Evolutionary conservation across 2,888 invertebrate genomes (phyloP).

Genomic region (Andrena flavipes): DNA sequence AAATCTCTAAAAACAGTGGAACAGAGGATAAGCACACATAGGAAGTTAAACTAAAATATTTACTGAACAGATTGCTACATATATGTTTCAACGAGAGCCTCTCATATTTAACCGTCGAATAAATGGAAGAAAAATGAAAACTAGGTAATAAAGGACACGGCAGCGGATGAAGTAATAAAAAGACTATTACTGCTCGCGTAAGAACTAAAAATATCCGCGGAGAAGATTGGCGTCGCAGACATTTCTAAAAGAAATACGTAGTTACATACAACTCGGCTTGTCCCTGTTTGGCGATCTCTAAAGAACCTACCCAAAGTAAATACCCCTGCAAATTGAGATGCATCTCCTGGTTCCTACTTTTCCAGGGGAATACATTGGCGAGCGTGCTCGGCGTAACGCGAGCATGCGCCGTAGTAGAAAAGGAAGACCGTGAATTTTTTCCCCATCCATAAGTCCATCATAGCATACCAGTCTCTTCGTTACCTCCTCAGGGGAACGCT

Average conservation of each 20-base stretch:
- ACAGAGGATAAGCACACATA: too few relatives aligned
- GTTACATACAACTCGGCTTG: too few relatives aligned
- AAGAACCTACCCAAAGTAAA: not conserved
- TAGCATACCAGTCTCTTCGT: not conserved
- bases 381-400: constrained; percentile 18
- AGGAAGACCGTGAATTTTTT: not conserved
- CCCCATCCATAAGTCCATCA: constrained; percentile 5
- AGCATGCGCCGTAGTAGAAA: not conserved
- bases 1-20: too few relatives aligned
- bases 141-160: too few relatives aligned
- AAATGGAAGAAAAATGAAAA: too few relatives aligned
- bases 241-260: not conserved
- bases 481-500: not conserved
- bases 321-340: constrained; percentile 22
- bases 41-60: too few relatives aligned
- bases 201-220: not conserved
- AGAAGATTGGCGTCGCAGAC: not conserved
- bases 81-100: too few relatives aligned
- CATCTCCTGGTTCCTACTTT: not conserved
- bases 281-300: not conserved
- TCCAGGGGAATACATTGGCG: not conserved
- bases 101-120: too few relatives aligned
- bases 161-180: too few relatives aligned
- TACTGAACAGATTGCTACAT: too few relatives aligned
- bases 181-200: not conserved